Evolutionary conservation across 1,140 invertebrate genomes (phyloP).

Genomic region (Portunus trituberculatus): DNA sequence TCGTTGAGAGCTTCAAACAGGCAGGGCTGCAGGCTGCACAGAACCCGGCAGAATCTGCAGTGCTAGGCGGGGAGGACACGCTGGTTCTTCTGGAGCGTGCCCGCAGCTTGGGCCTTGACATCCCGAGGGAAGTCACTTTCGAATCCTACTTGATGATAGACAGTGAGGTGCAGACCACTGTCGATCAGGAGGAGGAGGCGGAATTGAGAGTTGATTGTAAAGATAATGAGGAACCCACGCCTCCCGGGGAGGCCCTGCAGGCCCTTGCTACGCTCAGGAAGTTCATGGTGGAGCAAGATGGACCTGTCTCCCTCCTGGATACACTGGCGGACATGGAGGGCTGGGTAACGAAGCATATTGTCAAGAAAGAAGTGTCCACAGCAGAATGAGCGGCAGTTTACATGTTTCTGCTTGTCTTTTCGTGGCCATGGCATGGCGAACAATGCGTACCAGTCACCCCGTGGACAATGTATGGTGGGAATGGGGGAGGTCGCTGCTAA

Average conservation of each 20-base stretch:
- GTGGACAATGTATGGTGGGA: not conserved
- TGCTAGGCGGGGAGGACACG: not conserved
- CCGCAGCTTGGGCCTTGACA: constrained; percentile 47
- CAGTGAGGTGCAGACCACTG: constrained; percentile 59
- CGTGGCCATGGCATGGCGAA: constrained; percentile 27
- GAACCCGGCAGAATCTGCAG: not conserved
- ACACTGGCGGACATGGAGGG: constrained; percentile 4
- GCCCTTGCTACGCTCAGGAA: constrained; percentile 35
- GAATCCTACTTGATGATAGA: constrained; percentile 60
- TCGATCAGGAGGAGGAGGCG: constrained; percentile 27
- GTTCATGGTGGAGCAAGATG: constrained; percentile 44
- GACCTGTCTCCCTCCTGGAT: not conserved
- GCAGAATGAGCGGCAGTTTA: no score
- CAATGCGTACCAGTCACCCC: constrained; percentile 59
- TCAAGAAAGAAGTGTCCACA: constrained; percentile 51
- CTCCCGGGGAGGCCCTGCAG: constrained; percentile 48
- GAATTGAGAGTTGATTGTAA: not conserved
- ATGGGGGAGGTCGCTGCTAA: constrained; percentile 3
- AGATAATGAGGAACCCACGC: not conserved
- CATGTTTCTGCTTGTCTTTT: not conserved
- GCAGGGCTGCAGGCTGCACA: not conserved
- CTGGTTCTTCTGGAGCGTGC: constrained; percentile 35
- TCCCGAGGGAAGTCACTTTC: constrained; percentile 56
- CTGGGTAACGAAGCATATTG: constrained; percentile 47
- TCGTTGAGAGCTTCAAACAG: constrained; percentile 41